These are phyloP conservation scores for Syngnathus floridae DNA, from an alignment of 2,113 vertebrate genomes.

Conservation along the genomic window DNA sequence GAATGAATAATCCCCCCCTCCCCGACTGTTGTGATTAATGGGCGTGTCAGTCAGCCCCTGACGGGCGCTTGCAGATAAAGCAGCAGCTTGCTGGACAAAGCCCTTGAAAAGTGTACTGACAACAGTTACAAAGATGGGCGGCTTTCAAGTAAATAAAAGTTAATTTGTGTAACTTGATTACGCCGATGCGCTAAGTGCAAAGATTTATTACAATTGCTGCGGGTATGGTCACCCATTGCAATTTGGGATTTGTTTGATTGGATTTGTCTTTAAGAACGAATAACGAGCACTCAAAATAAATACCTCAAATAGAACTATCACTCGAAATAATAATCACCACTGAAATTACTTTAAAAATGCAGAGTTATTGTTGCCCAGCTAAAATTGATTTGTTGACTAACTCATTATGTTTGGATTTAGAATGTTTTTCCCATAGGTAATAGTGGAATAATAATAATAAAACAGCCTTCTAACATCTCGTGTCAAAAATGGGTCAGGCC, in stretches of 20 bases:
- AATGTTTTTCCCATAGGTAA: too few relatives aligned
- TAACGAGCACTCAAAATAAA: neutral
- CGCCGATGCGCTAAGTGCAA: slow-evolving; percentile 1
- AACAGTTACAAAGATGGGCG: slow-evolving; percentile 43
- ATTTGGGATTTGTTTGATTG: neutral
- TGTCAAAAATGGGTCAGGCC: too few relatives aligned
- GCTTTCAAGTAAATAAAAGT: neutral
- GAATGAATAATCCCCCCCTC: slow-evolving; percentile 71
- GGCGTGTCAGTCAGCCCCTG: slow-evolving; percentile 56
- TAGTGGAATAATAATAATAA: neutral
- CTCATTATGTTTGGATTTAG: too few relatives aligned
- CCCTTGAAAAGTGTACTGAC: slow-evolving; percentile 32
- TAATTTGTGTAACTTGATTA: neutral
- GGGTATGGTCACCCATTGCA: slow-evolving; percentile 7
- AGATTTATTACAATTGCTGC: slow-evolving; percentile 26
- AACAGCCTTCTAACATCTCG: too few relatives aligned
- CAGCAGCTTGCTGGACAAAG: slow-evolving; percentile 30
- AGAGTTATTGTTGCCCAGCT: neutral
- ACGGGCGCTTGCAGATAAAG: slow-evolving; percentile 57
- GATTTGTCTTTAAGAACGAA: neutral
- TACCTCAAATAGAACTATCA: neutral
- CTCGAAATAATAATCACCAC: neutral
- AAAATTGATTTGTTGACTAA: too few relatives aligned
- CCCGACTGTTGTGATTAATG: slow-evolving; percentile 66
- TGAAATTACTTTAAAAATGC: neutral